Base-by-base conservation (phyloP, 2,113 vertebrate genomes). In the Daphoenositta chrysoptera region DNA sequence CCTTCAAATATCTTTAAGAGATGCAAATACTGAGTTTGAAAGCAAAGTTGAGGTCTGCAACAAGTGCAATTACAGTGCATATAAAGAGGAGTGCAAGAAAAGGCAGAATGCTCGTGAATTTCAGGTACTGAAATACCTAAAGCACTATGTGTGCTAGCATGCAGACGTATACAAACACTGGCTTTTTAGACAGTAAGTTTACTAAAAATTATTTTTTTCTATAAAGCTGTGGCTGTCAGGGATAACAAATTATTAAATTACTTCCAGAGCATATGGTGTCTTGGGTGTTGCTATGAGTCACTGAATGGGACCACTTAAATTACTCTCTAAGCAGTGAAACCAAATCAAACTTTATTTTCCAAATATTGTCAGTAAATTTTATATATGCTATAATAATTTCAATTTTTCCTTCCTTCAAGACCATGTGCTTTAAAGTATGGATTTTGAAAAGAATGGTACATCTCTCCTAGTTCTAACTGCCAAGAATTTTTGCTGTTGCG, bases 81-180 rank as follows among this genome's bases (percentile, higher is more conserved):
- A 58, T 37, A 68, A 69, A 80, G 2, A 66, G 9, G 14, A 81
- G 15, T 47, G 30, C 28, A 65, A 56, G 30, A 63, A 78, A 51
- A 66, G 2, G 3, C 12, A 80, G 5, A 78, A 64, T 45, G 20
- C 15, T 53, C 21, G 19, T 50, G 9, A 60, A 72, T 86, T 68
- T 18, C 30, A 51, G 23, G 6, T 56, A 54, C 11, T 11, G 11
- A 42, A 80, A 61, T 12, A 71, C 35, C 33, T 53, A 39, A 66
- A 57, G 10, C 15, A 42, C 7, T 24, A 9, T 35, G 8, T 31
- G 11, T 39, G 13, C 11, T 45, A 65, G 27, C 13, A 57, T 15
- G 5, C 6, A 47, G n/a, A 11, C 2, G 10, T 50, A 47, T 16
- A 16, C 6, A 22, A 45, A n/a, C 6, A 6, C 5, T 2, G 5